phyloP scores from a whole-genome alignment of 2,888 invertebrate species.

The Drosophila subquinaria region DNA sequence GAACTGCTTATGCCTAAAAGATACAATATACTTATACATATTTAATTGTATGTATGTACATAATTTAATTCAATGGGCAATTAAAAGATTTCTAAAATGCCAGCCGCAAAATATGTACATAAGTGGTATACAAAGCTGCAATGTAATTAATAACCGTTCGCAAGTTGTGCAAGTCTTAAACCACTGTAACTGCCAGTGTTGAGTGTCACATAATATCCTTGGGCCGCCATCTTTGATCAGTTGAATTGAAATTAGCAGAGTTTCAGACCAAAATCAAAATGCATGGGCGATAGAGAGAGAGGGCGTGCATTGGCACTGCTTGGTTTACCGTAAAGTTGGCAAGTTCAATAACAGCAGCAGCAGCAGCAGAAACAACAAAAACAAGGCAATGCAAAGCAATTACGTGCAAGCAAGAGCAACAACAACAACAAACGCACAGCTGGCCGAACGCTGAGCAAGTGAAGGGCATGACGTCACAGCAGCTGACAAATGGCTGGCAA shows the following conservation, averaged over 20 bases:
- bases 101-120: conserved; percentile 22
- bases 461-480: conserved; percentile 79
- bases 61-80: conserved; percentile 29
- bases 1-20: conserved; percentile 14
- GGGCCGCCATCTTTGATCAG: conserved; percentile 34
- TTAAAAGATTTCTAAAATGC: conserved; percentile 40
- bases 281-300: not conserved
- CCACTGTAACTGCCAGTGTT: conserved; percentile 25
- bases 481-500: conserved; percentile 22
- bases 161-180: conserved; percentile 1
- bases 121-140: not conserved
- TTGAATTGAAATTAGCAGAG: conserved; percentile 8
- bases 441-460: conserved; percentile 49
- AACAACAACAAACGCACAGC: conserved; percentile 23
- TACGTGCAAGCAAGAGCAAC: conserved; percentile 19
- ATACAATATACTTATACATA: not conserved
- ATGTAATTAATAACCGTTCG: conserved; percentile 3
- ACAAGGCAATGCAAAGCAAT: conserved; percentile 21
- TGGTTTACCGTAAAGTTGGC: conserved; percentile 1
- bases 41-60: not conserved
- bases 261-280: not conserved
- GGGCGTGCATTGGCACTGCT: conserved; percentile 3
- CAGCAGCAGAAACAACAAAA: conserved; percentile 23
- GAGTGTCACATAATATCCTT: conserved; percentile 29
- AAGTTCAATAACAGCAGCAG: conserved; percentile 35